Conservation (phyloP, 1,140 invertebrate genomes). For the Cheumatopsyche charites region DNA sequence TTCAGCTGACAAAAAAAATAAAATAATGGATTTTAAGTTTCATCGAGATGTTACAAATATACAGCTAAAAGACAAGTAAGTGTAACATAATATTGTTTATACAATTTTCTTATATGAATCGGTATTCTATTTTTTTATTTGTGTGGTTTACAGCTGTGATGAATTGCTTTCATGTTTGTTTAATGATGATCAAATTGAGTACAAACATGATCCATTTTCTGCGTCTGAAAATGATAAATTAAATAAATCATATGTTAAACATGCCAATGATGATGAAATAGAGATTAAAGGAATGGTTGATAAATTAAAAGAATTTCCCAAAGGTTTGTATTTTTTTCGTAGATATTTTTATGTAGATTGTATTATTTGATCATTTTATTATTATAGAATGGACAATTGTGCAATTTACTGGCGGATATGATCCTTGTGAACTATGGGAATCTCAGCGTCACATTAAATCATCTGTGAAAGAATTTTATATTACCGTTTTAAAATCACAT, state of each 20-base stretch:
- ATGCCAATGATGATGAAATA: constrained; percentile 27
- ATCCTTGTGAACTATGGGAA: constrained; percentile 56
- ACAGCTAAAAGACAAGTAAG: not conserved
- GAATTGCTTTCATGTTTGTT: constrained; percentile 39
- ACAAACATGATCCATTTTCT: not conserved
- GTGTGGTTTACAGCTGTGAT: constrained; percentile 50
- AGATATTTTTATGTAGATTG: not conserved
- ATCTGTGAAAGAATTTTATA: constrained; percentile 59
- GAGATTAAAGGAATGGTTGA: constrained; percentile 53
- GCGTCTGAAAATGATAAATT: constrained; percentile 19
- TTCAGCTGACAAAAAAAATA: not conserved
- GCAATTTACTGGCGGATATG: constrained; percentile 63
- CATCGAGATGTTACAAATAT: not conserved
- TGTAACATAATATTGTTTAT: no score
- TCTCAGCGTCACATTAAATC: constrained; percentile 51
- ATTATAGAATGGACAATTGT: constrained; percentile 66
- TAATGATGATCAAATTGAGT: constrained; percentile 8
- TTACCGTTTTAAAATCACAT: constrained; percentile 62
- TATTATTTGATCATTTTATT: constrained; percentile 24
- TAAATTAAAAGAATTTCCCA: constrained; percentile 57
- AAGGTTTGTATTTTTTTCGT: constrained; percentile 50
- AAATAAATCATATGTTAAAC: constrained; percentile 49
- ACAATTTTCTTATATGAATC: no score
- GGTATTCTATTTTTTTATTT: not conserved
- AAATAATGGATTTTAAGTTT: not conserved